Conservation (phyloP, 2,113 vertebrate genomes). For the Scomber scombrus region DNA sequence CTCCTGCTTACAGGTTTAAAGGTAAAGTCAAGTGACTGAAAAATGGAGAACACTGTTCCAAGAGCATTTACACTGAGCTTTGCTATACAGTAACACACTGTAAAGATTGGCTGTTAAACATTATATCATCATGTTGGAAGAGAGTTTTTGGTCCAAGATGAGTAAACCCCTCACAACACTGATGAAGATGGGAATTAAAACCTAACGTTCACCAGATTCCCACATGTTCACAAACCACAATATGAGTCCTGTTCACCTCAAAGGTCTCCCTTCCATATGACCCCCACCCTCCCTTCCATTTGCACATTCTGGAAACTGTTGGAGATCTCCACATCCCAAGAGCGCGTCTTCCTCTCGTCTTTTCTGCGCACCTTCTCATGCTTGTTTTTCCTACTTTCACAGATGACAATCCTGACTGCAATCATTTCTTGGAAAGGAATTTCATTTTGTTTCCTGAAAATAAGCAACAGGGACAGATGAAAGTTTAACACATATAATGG, state of each 20-base stretch:
- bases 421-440: slow-evolving; percentile 87
- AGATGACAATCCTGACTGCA: neutral
- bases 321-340: neutral
- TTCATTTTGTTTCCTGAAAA: slow-evolving; percentile 87
- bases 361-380: neutral
- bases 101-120: slow-evolving; percentile 18
- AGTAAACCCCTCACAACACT: slow-evolving; percentile 46
- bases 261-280: neutral
- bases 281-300: neutral
- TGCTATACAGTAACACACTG: slow-evolving; percentile 60
- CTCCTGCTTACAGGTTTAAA: slow-evolving; percentile 42
- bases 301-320: neutral
- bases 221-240: slow-evolving; percentile 17
- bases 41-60: slow-evolving; percentile 41
- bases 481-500: no score
- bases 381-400: slow-evolving; percentile 20
- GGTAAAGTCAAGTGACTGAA: slow-evolving; percentile 32
- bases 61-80: slow-evolving; percentile 52
- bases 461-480: neutral
- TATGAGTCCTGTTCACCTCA: slow-evolving; percentile 46
- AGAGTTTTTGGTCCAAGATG: slow-evolving; percentile 54
- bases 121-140: slow-evolving; percentile 10
- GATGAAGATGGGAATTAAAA: slow-evolving; percentile 28
- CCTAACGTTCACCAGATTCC: slow-evolving; percentile 21
- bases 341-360: neutral